phyloP scores from a whole-genome alignment of 2,113 vertebrate genomes.

The Vombatus ursinus region DNA sequence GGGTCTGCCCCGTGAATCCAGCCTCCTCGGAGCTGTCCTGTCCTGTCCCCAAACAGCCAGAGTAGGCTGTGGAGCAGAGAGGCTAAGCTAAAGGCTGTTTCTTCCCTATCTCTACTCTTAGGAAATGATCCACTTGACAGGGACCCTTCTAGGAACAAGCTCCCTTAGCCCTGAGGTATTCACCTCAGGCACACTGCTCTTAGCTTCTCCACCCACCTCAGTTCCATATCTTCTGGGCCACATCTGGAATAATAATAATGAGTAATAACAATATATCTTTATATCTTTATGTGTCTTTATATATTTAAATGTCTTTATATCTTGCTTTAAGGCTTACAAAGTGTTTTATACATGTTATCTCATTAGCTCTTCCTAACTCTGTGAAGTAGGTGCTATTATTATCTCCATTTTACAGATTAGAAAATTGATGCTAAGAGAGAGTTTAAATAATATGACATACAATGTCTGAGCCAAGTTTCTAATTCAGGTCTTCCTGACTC shows the following conservation, averaged over 20 bases:
- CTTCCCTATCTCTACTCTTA: neutral
- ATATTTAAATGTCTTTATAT: neutral
- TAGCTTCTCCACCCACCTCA: neutral
- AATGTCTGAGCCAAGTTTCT: neutral
- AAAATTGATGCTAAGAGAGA: neutral
- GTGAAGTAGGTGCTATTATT: neutral
- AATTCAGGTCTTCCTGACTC: neutral
- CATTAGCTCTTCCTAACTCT: neutral
- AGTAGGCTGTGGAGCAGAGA: neutral
- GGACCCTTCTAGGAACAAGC: too few relatives aligned
- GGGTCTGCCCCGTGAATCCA: neutral
- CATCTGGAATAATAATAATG: neutral
- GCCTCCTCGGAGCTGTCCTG: neutral
- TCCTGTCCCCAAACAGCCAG: neutral
- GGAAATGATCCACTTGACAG: neutral
- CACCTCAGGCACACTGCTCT: neutral
- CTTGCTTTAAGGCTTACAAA: neutral
- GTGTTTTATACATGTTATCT: neutral
- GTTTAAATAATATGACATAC: neutral
- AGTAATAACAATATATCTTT: neutral
- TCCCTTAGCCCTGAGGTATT: neutral
- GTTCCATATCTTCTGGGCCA: neutral
- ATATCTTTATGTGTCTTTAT: neutral
- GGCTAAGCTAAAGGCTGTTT: neutral
- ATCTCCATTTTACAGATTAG: neutral